These are phyloP conservation scores for Morphnarchus princeps DNA, from an alignment of 2,113 vertebrate species.

Conservation along the genomic window DNA sequence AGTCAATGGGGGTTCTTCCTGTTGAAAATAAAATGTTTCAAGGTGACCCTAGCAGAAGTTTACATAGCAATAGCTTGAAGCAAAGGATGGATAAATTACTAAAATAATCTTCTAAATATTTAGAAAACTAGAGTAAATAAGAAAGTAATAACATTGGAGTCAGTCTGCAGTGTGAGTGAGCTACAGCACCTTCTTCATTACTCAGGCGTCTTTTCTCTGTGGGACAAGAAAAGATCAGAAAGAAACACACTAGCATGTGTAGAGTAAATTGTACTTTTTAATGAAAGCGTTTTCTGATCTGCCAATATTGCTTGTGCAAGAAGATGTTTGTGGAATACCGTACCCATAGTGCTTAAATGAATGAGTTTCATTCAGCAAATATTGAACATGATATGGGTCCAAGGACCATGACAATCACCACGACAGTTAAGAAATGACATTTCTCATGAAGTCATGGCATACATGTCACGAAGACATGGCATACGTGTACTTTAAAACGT, in stretches of 20 bases:
- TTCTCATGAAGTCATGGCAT: background rate
- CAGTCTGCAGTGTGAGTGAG: background rate
- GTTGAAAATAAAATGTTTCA: background rate
- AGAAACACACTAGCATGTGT: background rate
- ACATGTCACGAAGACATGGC: fast-evolving
- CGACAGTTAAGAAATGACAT: background rate
- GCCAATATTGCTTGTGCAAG: background rate
- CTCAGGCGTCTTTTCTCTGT: background rate
- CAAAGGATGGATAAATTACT: background rate
- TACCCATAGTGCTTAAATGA: background rate
- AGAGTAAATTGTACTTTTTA: background rate
- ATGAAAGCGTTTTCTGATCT: background rate
- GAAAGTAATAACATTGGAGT: background rate
- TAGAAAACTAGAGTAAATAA: background rate
- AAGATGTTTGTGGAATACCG: background rate
- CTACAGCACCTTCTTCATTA: background rate
- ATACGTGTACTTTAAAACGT: background rate
- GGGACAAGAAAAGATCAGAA: background rate
- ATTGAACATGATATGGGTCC: background rate
- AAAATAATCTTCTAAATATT: background rate
- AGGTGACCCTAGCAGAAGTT: background rate
- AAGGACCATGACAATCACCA: background rate
- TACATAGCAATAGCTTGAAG: background rate
- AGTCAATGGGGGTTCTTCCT: background rate
- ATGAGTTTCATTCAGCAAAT: background rate